These are phyloP conservation scores for Galerucella pusilla DNA, from an alignment of 2,888 invertebrate species.

Conservation along the genomic window DNA sequence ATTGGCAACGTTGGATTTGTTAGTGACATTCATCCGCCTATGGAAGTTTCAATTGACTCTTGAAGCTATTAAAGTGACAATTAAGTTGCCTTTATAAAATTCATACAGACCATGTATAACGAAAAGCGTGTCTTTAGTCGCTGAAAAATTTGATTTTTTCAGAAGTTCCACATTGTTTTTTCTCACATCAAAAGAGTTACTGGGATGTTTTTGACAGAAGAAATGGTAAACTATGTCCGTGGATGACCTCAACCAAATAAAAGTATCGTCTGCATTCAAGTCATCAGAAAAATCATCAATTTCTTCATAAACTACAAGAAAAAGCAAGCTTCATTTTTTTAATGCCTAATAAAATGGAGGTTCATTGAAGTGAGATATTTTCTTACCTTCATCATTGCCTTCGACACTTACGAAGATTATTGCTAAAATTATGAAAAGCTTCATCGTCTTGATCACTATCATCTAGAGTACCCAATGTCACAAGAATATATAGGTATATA, in stretches of 20 bases:
- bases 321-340: background rate
- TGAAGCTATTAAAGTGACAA: too few species aligned
- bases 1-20: too few species aligned
- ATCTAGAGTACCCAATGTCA: background rate
- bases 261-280: background rate
- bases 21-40: too few species aligned
- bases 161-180: constrained; percentile 28
- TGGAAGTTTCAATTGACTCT: too few species aligned
- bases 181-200: constrained; percentile 33
- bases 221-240: constrained; percentile 53
- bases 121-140: constrained; percentile 51
- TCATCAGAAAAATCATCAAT: background rate
- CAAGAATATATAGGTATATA: background rate
- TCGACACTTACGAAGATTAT: background rate
- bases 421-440: background rate
- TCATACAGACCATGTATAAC: constrained; percentile 52
- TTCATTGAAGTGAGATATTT: background rate
- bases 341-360: background rate
- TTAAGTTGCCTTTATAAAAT: background rate
- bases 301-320: constrained; percentile 1
- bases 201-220: constrained; percentile 49
- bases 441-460: background rate
- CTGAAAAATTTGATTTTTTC: constrained; percentile 46
- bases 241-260: background rate
- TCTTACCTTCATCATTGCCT: background rate